These are phyloP conservation scores for Latrodectus hesperus DNA, from an alignment of 2,888 invertebrate species.

Conservation along the genomic window DNA sequence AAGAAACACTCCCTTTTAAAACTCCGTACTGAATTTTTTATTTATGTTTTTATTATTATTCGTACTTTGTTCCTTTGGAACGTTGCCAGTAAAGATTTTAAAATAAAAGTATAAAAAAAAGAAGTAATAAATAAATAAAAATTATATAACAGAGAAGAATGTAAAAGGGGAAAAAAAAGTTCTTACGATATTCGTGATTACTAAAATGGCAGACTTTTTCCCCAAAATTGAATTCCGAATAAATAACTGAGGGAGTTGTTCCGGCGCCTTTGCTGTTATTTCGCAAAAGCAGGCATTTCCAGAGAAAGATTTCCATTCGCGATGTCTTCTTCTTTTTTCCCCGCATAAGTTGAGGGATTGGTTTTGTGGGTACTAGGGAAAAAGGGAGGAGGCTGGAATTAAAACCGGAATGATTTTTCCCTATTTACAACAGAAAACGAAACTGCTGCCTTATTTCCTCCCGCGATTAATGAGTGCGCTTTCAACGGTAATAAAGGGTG, in stretches of 20 bases:
- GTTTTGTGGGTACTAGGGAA: background rate
- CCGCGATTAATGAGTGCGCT: constrained; percentile 19
- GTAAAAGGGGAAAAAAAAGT: constrained; percentile 25
- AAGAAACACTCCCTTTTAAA: constrained; percentile 39
- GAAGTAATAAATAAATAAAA: background rate
- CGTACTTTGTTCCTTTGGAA: constrained; percentile 8
- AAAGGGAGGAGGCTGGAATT: background rate
- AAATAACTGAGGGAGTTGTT: constrained; percentile 28
- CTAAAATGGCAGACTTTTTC: constrained; percentile 45
- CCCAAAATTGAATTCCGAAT: constrained; percentile 54
- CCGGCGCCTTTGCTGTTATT: background rate
- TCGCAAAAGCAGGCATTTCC: background rate
- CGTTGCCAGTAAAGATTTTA: constrained; percentile 1
- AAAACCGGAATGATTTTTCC: background rate
- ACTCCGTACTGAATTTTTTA: constrained; percentile 10
- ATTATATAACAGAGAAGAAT: background rate
- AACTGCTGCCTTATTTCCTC: constrained; percentile 8
- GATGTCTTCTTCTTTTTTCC: background rate
- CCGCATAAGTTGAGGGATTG: background rate
- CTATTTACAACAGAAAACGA: background rate
- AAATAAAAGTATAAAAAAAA: constrained; percentile 14
- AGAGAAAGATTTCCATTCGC: background rate
- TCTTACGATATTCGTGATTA: constrained; percentile 42
- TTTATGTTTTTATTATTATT: constrained; percentile 22
- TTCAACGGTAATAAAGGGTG: constrained; percentile 14